Evolutionary conservation across 2,797 vertebrate genomes (phyloP).

Genomic region (Kryptolebias ocellatus): DNA sequence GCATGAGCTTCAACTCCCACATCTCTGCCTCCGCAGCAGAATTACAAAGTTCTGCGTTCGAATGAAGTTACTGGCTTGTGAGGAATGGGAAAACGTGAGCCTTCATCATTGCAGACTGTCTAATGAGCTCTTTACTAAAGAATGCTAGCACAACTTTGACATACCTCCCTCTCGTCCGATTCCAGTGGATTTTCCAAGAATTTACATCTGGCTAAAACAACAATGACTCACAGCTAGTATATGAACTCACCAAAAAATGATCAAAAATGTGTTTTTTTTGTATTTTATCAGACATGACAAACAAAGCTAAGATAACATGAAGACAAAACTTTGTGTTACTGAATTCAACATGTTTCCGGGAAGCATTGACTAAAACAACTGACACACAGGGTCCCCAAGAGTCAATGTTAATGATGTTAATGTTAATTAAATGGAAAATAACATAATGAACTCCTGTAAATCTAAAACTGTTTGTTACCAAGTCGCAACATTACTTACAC

Average conservation of each 20-base stretch:
- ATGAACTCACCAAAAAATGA: not conserved
- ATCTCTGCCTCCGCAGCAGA: constrained; percentile 22
- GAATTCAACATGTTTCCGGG: too few relatives aligned
- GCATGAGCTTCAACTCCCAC: constrained; percentile 31
- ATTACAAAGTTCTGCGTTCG: constrained; percentile 47
- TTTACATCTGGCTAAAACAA: constrained; percentile 47
- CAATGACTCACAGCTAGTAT: constrained; percentile 37
- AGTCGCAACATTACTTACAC: too few relatives aligned
- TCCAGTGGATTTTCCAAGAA: constrained; percentile 31
- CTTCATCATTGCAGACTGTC: constrained; percentile 36
- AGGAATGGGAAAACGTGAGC: constrained; percentile 43
- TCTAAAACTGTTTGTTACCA: too few relatives aligned
- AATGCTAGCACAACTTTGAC: constrained; percentile 20
- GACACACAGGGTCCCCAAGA: too few relatives aligned
- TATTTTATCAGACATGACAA: too few relatives aligned
- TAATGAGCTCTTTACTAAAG: constrained; percentile 23
- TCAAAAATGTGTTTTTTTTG: not conserved
- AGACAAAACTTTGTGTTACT: too few relatives aligned
- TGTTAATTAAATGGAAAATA: too few relatives aligned
- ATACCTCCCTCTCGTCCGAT: constrained; percentile 12
- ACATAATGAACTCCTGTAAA: too few relatives aligned
- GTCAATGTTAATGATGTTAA: too few relatives aligned
- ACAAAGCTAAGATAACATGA: too few relatives aligned
- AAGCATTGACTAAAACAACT: too few relatives aligned
- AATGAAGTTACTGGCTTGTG: constrained; percentile 45